Conservation (phyloP, 2,797 vertebrate species). For the Scomberomorus guttatus region DNA sequence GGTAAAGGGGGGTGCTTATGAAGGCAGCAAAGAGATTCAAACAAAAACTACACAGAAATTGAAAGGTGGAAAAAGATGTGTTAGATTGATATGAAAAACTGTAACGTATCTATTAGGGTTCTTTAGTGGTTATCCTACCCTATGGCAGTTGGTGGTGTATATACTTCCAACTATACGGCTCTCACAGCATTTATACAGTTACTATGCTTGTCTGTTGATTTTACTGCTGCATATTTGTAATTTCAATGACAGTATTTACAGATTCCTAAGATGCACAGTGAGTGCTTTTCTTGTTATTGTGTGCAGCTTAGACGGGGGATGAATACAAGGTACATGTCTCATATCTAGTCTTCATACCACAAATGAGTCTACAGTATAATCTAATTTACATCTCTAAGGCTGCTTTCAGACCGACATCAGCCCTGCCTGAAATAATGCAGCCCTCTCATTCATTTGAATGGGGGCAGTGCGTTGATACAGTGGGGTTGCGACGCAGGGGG, state of each 20-base stretch:
- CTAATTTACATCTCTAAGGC: too few relatives aligned
- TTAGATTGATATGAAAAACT: constrained; percentile 3
- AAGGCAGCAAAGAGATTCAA: constrained; percentile 30
- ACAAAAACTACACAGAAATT: constrained; percentile 21
- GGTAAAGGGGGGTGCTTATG: background rate
- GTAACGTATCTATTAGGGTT: background rate
- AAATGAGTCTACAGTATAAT: background rate
- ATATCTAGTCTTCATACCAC: background rate
- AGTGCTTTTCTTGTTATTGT: background rate
- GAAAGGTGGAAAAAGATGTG: constrained; percentile 7
- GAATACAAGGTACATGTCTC: background rate
- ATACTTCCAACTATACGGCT: background rate
- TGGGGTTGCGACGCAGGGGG: too few relatives aligned
- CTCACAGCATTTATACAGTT: background rate
- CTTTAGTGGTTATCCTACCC: background rate
- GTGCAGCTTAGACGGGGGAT: background rate
- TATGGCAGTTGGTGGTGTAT: background rate
- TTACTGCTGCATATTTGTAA: too few relatives aligned
- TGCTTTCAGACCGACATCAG: too few relatives aligned
- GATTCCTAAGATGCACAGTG: background rate
- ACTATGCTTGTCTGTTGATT: background rate
- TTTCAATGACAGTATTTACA: background rate
- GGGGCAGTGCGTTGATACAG: too few relatives aligned
- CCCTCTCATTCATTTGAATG: too few relatives aligned
- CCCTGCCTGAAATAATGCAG: too few relatives aligned